Evolutionary conservation across 2,797 vertebrate genomes (phyloP), one percentile per base, ranked within the genome.

Genomic region (Cryptoblepharus egeriae): DNA sequence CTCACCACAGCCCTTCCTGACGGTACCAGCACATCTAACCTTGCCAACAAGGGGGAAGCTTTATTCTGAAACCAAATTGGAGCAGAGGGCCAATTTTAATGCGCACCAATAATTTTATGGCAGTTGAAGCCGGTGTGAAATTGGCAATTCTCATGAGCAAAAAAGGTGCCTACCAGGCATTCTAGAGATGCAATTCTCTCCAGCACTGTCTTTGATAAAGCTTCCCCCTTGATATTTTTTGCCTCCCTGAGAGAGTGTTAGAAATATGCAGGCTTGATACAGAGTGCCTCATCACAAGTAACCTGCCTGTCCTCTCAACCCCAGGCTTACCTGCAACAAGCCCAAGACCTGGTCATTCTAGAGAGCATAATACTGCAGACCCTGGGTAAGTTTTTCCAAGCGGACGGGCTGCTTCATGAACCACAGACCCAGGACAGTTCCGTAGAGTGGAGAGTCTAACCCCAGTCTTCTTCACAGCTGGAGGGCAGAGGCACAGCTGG

Each of bases 331-430:
- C 96, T 98, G 95, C 97, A 98, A 93, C 97, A 98, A 97, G 98
- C 98, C 95, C 98, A 99, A 96, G 98, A 99, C 97, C 96, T 99
- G 96, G 97, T 98, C 96, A 99, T 99, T 96, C 96, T 99, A 95
- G 98, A 99, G 97, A 99, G 98, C 96, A 98, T 99, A 94, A 98
- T 99, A 93, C 97, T 99, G 91, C 98, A 99, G 96, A 99, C 98
- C 95, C 95, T 99, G 96, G 98, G 98, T 99, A 97, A 98, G 97
- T 97, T 96, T 93, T 94, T 94, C 95, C 86, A 86, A 94, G 94
- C 91, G 95, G 88, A 88, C 91, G 92, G 95, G 94, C 94, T 94
- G 95, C 94, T 89, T 92, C 92, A 82, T 82, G 5, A 92, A 87
- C 85, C 85, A 85, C 88, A 91, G 88, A 90, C 49, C 90, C 88